phyloP scores from a whole-genome alignment of 1,140 invertebrate genomes.

The Panagrolaimus sp. region DNA sequence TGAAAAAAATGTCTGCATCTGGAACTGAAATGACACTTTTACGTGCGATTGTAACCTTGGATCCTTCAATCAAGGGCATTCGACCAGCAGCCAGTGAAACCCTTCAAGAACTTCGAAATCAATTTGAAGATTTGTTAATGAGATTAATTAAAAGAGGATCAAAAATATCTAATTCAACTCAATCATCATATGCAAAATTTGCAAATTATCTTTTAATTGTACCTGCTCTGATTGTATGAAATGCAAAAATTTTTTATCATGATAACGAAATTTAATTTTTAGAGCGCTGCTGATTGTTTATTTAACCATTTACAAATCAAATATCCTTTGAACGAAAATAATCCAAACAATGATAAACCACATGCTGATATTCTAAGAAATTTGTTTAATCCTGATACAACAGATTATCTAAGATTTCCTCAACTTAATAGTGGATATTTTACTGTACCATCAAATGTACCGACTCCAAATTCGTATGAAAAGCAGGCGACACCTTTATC shows the following conservation, averaged over 20 bases:
- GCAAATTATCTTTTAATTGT: conserved; percentile 12
- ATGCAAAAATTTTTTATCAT: neutral
- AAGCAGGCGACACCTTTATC: neutral
- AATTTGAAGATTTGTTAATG: conserved; percentile 23
- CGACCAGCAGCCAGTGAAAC: conserved; percentile 28
- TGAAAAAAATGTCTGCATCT: conserved; percentile 11
- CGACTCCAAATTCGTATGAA: neutral
- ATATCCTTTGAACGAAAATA: conserved; percentile 4
- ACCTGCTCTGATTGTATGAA: neutral
- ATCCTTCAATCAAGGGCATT: conserved; percentile 30
- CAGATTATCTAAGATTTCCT: conserved; percentile 30
- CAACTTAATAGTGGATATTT: conserved; percentile 22
- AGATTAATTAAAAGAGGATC: conserved; percentile 17
- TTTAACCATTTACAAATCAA: neutral
- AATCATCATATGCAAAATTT: conserved; percentile 10
- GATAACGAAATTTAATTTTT: neutral
- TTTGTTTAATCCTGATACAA: conserved; percentile 27
- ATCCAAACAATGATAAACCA: neutral
- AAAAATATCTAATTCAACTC: conserved; percentile 3
- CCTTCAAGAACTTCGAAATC: conserved; percentile 24
- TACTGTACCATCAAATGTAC: neutral
- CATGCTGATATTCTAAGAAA: conserved; percentile 26
- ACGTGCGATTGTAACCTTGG: conserved; percentile 26
- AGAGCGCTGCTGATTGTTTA: conserved; percentile 12
- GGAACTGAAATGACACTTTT: conserved; percentile 22